Conservation (phyloP, 2,797 vertebrate species). For the Remorina albescens region DNA sequence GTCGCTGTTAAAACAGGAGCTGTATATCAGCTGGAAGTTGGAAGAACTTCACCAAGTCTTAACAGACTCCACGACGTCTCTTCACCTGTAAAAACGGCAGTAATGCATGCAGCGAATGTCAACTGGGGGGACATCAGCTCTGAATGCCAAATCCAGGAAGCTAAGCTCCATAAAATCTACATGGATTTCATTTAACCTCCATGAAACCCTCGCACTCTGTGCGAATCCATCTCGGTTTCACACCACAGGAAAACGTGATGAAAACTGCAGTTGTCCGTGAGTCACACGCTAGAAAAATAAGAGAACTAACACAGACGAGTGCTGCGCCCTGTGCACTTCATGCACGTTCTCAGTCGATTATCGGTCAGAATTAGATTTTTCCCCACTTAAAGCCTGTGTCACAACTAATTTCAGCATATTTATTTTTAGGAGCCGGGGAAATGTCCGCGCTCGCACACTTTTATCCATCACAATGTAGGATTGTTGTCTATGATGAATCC, state of each 20-base stretch:
- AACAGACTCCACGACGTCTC: background rate
- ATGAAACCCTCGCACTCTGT: background rate
- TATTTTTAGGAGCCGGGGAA: background rate
- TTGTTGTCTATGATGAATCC: background rate
- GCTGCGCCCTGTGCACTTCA: background rate
- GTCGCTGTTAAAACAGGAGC: too few relatives aligned
- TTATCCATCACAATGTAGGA: conserved; percentile 4
- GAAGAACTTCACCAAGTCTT: too few relatives aligned
- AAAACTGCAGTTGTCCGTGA: too few relatives aligned
- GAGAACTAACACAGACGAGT: background rate
- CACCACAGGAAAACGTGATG: background rate
- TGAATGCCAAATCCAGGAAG: conserved; percentile 1
- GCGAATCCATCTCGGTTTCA: background rate
- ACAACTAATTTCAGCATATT: background rate
- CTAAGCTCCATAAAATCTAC: conserved; percentile 27
- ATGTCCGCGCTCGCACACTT: background rate
- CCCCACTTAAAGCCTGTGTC: background rate
- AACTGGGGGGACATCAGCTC: background rate
- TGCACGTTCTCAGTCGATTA: background rate
- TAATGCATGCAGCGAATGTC: background rate
- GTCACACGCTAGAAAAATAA: too few relatives aligned
- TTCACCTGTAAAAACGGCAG: background rate
- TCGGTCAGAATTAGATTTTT: background rate
- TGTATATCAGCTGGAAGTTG: too few relatives aligned
- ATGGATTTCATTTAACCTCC: conserved; percentile 40